Evolutionary conservation across 2,888 invertebrate genomes (phyloP).

Genomic region (Unio pictorum): DNA sequence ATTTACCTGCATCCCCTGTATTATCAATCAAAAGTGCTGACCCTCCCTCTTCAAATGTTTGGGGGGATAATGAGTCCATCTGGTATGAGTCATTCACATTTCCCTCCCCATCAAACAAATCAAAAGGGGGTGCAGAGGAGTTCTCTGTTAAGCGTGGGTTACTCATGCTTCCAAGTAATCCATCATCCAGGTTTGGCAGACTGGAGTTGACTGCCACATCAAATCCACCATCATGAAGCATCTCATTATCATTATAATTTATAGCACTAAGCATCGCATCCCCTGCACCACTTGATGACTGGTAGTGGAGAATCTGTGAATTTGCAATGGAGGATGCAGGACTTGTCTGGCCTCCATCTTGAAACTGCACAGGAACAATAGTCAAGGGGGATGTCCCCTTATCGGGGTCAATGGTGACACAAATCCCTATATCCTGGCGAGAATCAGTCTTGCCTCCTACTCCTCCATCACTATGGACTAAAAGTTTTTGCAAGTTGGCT

Average conservation of each 20-base stretch:
- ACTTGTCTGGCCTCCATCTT: conserved; percentile 62
- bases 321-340: conserved; percentile 53
- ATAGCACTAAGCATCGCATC: conserved; percentile 72
- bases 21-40: conserved; percentile 44
- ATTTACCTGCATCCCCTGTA: conserved; percentile 20
- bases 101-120: conserved; percentile 68
- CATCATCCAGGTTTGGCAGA: conserved; percentile 65
- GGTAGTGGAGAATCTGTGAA: conserved; percentile 58
- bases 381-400: conserved; percentile 29
- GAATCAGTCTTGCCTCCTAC: conserved; percentile 20
- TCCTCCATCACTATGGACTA: conserved; percentile 5
- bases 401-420: conserved; percentile 4
- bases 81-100: conserved; percentile 64
- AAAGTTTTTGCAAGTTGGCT: conserved; percentile 33
- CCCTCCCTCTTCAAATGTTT: conserved; percentile 55
- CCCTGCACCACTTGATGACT: conserved; percentile 57
- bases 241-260: conserved; percentile 69
- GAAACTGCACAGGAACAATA: conserved; percentile 34
- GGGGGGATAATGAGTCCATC: conserved; percentile 66
- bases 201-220: conserved; percentile 59
- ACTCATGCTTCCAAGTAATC: conserved; percentile 60
- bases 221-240: conserved; percentile 68
- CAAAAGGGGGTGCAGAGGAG: conserved; percentile 51
- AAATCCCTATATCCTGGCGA: conserved; percentile 12
- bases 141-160: conserved; percentile 55